Conservation (phyloP, 2,113 vertebrate genomes). For the Penelope pileata region DNA sequence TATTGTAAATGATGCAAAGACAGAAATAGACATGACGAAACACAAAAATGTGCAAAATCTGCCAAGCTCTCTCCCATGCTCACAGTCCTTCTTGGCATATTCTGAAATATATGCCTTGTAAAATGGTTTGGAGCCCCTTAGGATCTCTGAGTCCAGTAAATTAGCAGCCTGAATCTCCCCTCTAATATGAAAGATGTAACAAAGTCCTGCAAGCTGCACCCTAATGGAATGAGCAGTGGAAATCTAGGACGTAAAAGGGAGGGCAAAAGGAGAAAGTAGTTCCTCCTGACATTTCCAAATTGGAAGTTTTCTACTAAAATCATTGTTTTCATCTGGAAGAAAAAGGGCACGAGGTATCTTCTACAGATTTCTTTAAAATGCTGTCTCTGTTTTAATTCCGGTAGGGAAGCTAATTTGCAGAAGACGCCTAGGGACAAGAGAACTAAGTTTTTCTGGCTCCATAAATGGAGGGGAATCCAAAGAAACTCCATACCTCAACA, state of each 20-base stretch:
- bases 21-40: constrained; percentile 12
- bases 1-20: not conserved
- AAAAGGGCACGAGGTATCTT: not conserved
- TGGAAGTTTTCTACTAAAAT: constrained; percentile 14
- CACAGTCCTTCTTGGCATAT: not conserved
- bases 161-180: not conserved
- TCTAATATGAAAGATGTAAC: not conserved
- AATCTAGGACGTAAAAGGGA: not conserved
- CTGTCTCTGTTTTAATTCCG: constrained; percentile 27
- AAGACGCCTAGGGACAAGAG: not conserved
- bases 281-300: not conserved
- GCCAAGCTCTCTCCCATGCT: not conserved
- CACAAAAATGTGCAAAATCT: not conserved
- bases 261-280: not conserved
- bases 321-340: not conserved
- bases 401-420: not conserved
- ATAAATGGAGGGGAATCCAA: not conserved
- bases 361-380: not conserved
- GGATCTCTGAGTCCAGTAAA: not conserved
- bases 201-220: not conserved
- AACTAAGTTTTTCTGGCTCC: not conserved
- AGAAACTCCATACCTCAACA: not conserved
- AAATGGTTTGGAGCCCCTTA: not conserved
- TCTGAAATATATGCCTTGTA: not conserved
- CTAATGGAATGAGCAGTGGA: not conserved